These are phyloP conservation scores for Marmota monax DNA, from an alignment of 2,113 vertebrate species.

Conservation along the genomic window DNA sequence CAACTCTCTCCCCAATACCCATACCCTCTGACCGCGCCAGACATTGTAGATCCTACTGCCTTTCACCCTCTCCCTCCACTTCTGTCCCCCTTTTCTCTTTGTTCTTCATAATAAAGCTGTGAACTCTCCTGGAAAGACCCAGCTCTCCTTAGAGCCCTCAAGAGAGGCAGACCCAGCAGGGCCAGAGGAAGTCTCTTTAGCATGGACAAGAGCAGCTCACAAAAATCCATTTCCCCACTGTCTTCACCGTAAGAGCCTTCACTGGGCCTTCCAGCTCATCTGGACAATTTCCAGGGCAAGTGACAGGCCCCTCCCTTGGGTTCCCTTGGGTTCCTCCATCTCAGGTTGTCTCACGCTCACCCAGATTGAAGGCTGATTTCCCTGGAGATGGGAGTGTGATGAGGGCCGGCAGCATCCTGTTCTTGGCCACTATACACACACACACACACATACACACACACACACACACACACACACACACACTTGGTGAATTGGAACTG, in stretches of 20 bases:
- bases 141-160: background rate
- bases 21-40: rapidly evolving
- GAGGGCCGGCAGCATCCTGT: background rate
- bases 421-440: too few species aligned
- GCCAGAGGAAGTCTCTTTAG: background rate
- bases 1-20: background rate
- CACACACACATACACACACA: too few species aligned
- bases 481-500: background rate
- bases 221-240: background rate
- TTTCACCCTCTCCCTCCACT: background rate
- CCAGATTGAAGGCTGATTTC: background rate
- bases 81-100: background rate
- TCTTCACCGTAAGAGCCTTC: background rate
- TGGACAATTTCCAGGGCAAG: too few species aligned
- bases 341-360: background rate
- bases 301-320: too few species aligned
- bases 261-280: background rate
- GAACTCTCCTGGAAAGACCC: background rate
- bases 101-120: background rate
- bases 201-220: background rate
- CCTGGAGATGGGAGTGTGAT: background rate
- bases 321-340: background rate
- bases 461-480: too few species aligned
- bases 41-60: background rate
- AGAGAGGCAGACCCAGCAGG: background rate